These are phyloP conservation scores for Anguilla obscura DNA, from an alignment of 2,797 vertebrate species.

Conservation along the genomic window DNA sequence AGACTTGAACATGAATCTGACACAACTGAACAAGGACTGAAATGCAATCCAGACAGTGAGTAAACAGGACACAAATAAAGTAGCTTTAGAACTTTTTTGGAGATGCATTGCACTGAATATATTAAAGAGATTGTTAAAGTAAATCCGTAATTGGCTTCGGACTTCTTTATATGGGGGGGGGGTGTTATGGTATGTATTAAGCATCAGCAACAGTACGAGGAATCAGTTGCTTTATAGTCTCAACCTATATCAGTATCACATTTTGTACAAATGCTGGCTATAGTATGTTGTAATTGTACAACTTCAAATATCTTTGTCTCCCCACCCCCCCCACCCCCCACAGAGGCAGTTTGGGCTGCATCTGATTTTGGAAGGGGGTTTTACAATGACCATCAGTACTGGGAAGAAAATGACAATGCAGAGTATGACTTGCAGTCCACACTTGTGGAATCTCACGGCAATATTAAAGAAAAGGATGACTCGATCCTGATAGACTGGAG, in stretches of 20 bases:
- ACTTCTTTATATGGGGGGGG: no score
- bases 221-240: no score
- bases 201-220: no score
- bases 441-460: neutral
- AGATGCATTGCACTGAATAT: neutral
- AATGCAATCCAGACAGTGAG: slow-evolving; percentile 62
- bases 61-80: neutral
- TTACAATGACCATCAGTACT: neutral
- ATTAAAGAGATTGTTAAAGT: no score
- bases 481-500: neutral
- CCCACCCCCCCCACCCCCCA: neutral
- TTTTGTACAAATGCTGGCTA: neutral
- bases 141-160: no score
- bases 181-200: no score
- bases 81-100: neutral
- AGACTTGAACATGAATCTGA: slow-evolving; percentile 60
- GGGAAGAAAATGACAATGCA: neutral
- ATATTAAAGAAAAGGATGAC: neutral
- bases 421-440: neutral
- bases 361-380: slow-evolving; percentile 4
- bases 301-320: neutral
- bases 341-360: neutral
- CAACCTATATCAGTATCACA: neutral
- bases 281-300: neutral
- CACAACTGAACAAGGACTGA: slow-evolving; percentile 52